These are phyloP conservation scores for Papilio gigon DNA, from an alignment of 2,888 invertebrate genomes.

Conservation along the genomic window DNA sequence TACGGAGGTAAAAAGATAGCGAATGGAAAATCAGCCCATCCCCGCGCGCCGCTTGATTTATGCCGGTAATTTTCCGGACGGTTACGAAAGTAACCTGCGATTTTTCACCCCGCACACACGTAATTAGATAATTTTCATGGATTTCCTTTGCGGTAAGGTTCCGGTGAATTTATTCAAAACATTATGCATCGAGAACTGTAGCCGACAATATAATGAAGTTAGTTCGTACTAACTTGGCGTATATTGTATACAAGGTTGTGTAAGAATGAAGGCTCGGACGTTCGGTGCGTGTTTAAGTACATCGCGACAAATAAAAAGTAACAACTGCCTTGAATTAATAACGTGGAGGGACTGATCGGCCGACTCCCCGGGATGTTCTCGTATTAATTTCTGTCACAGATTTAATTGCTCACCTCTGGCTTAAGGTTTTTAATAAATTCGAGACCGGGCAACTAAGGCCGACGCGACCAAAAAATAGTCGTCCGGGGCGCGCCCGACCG, in stretches of 20 bases:
- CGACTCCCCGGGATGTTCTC: constrained; percentile 62
- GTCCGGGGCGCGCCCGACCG: constrained; percentile 64
- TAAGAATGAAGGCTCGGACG: background rate
- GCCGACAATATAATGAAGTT: constrained; percentile 48
- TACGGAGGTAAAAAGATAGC: constrained; percentile 78
- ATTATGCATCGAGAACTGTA: constrained; percentile 46
- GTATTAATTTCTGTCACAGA: constrained; percentile 80
- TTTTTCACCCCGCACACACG: constrained; percentile 78
- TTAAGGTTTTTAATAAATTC: constrained; percentile 80
- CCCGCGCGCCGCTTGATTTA: constrained; percentile 71
- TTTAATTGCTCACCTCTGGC: constrained; percentile 81
- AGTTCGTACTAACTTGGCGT: background rate
- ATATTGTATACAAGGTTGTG: background rate
- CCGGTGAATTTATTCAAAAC: constrained; percentile 37
- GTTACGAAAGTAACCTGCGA: constrained; percentile 80
- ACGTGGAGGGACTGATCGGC: constrained; percentile 56
- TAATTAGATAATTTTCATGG: constrained; percentile 80
- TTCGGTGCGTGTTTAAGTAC: background rate
- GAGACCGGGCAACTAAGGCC: constrained; percentile 76
- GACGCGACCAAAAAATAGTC: constrained; percentile 74
- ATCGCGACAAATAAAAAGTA: constrained; percentile 63
- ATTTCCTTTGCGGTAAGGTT: constrained; percentile 52
- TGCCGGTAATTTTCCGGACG: constrained; percentile 80
- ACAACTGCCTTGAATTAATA: constrained; percentile 69
- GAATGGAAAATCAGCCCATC: constrained; percentile 78